Base-by-base conservation (phyloP, 2,113 vertebrate species). In the Desmodus rotundus region DNA sequence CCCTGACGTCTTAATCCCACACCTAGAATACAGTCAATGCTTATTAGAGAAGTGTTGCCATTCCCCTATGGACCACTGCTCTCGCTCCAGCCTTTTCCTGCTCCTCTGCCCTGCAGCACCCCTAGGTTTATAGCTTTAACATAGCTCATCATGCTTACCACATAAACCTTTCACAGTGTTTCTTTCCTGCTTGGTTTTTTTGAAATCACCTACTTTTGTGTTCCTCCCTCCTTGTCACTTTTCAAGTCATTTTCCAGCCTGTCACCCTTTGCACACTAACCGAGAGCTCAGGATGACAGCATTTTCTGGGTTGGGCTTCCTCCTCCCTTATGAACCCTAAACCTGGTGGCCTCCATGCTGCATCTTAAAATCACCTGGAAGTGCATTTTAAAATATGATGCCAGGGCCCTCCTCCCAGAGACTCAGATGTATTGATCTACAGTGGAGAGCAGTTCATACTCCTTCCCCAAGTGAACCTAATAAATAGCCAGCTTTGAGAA, bases 31-130 rank as follows among this genome's bases (percentile, higher is more conserved):
- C 24, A 14, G n/a, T 13, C 2, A 0, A 0, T 3, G 24, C 61
- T 9, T 5, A 4, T 1, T 8, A 43, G 56, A 73, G 73, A 41
- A 15, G 28, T 0, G 19, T 0, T 11, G 7, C 1, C 1, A 24
- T 16, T 10, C 63, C 52, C 26, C 24, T 11, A 0, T 1, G 20
- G 8, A 33, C 28, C 22, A 2, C 15, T 56, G 0, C 38, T 58
- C 45, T 22, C 0, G 0, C 5, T 33, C 11, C 7, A 41, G n/a
- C 17, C 74, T 56, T 8, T 63, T n/a, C 43, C 36, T 54, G n/a
- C 14, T 58, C 5, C 52, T 58, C 61, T 9, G 6, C 33, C 68
- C 61, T 19, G 20, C 19, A 3, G n/a, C 0, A 0, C 10, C 56
- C 9, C 38, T 2, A 4, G 8, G 7, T 15, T 38, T 3, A 22